phyloP scores from a whole-genome alignment of 2,888 invertebrate species.

The Salpingus planirostris region DNA sequence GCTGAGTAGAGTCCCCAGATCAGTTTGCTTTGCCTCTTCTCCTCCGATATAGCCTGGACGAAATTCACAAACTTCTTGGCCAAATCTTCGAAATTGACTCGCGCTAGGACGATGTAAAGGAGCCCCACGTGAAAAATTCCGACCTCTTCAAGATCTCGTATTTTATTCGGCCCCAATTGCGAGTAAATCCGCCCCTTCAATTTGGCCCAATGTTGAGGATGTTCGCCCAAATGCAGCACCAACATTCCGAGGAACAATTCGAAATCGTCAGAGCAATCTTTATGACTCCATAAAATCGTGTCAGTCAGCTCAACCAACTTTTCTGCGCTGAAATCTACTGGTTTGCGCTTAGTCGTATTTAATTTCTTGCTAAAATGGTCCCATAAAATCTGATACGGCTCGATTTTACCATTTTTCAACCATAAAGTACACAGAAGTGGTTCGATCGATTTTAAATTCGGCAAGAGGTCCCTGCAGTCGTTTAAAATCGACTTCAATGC shows the following conservation, averaged over 20 bases:
- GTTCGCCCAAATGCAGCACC: constrained; percentile 26
- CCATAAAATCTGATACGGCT: constrained; percentile 35
- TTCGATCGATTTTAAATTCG: constrained; percentile 25
- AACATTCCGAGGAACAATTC: constrained; percentile 34
- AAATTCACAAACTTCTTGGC: constrained; percentile 29
- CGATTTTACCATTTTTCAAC: constrained; percentile 29
- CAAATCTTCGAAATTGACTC: constrained; percentile 31
- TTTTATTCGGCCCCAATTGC: constrained; percentile 35
- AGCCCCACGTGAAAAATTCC: constrained; percentile 32
- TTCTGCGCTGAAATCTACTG: constrained; percentile 9
- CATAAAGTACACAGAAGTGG: constrained; percentile 30
- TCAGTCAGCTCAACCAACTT: constrained; percentile 23
- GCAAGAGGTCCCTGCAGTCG: constrained; percentile 2
- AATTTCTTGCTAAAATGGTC: constrained; percentile 35
- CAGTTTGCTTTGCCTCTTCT: constrained; percentile 21
- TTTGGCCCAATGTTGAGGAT: constrained; percentile 36
- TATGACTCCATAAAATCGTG: constrained; percentile 19
- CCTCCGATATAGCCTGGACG: constrained; percentile 24
- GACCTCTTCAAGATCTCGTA: constrained; percentile 30
- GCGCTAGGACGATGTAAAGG: constrained; percentile 29
- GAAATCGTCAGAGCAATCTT: constrained; percentile 28
- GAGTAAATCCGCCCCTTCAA: constrained; percentile 38
- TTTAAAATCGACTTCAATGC: constrained; percentile 21
- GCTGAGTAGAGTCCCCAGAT: constrained; percentile 31
- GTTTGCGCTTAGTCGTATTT: constrained; percentile 23